Evolutionary conservation across 2,797 vertebrate species (phyloP), one percentile per base, ranked within the genome.

Genomic region (Petrocephalus sullivani): DNA sequence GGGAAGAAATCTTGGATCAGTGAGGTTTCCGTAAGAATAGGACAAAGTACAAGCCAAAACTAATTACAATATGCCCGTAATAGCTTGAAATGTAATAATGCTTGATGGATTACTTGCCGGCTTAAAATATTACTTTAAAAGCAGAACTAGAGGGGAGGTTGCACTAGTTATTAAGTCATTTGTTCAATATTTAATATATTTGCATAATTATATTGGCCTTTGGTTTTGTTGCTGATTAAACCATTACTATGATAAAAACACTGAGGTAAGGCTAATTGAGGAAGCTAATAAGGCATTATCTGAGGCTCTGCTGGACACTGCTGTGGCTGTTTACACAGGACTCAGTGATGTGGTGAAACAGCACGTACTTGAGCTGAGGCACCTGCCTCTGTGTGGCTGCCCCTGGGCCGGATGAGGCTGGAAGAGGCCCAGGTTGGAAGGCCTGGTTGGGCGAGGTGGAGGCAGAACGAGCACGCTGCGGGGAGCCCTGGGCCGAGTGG

Each of bases 401-500:
- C 0, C 94, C 95, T 0, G 94, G 90, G 0, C 95, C 93, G 49
- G 97, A 90, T 61, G 95, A 92, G 0, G 94, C 95, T 0, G 96
- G 97, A 89, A 97, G 95, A 8, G 93, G 33, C 0, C 96, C 96
- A 0, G 97, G 95, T 94, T 98, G 97, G 94, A 97, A 94, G 87
- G 96, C 94, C 93, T 99, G 98, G 88, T 96, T 97, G 53, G 98
- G 97, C 0, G 98, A 98, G 41, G 96, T 96, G 87, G 94, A 91
- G 56, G 97, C 96, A 0, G 97, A 97, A 23, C 96, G 95, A 21
- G 97, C 93, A 37, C 97, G 95, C 94, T 99, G 98, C 0, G 98
- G 98, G 7, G 98, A 99, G 0, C 97, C 97, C 49, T 98, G 97
- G 0, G 97, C 97, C 1, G 96, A 97, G 92, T 97, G 97, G 87